phyloP scores from a whole-genome alignment of 2,113 vertebrate genomes.

The Dasyprocta punctata region DNA sequence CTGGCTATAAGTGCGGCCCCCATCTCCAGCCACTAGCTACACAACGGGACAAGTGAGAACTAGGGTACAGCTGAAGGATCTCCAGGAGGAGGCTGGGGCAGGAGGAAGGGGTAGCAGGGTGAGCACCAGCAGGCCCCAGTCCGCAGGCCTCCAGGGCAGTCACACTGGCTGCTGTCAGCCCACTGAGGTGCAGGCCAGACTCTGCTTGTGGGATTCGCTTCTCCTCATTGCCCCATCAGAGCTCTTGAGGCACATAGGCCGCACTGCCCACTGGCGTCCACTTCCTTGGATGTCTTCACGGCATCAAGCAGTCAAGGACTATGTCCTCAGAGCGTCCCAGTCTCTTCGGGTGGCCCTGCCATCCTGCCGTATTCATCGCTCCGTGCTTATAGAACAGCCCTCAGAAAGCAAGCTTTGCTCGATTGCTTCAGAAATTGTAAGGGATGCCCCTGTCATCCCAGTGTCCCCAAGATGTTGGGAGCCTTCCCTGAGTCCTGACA shows the following conservation, averaged over 20 bases:
- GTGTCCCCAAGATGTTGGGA: not conserved
- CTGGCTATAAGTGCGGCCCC: not conserved
- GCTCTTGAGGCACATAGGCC: fast-evolving
- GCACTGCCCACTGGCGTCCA: not conserved
- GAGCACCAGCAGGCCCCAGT: not conserved
- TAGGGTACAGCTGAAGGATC: too few relatives aligned
- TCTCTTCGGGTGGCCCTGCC: not conserved
- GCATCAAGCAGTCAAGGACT: not conserved
- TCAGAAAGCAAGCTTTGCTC: not conserved
- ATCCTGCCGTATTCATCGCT: too few relatives aligned
- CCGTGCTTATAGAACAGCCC: not conserved
- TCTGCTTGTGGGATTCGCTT: fast-evolving
- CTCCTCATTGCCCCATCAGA: not conserved
- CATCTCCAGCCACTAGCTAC: not conserved
- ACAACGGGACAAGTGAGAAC: not conserved
- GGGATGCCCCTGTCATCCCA: not conserved
- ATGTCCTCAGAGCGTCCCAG: fast-evolving
- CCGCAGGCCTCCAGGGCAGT: too few relatives aligned
- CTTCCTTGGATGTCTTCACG: not conserved
- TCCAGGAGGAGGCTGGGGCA: not conserved
- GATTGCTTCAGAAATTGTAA: not conserved
- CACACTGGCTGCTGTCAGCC: not conserved
- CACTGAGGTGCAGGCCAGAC: fast-evolving
- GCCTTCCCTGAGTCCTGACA: not conserved
- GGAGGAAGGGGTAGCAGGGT: fast-evolving